Percentiles rank a stretch among this genome's conserved stretches.
phyloP scores from a whole-genome alignment of 2,888 invertebrate genomes.

The Ichneumoninae sp. region DNA sequence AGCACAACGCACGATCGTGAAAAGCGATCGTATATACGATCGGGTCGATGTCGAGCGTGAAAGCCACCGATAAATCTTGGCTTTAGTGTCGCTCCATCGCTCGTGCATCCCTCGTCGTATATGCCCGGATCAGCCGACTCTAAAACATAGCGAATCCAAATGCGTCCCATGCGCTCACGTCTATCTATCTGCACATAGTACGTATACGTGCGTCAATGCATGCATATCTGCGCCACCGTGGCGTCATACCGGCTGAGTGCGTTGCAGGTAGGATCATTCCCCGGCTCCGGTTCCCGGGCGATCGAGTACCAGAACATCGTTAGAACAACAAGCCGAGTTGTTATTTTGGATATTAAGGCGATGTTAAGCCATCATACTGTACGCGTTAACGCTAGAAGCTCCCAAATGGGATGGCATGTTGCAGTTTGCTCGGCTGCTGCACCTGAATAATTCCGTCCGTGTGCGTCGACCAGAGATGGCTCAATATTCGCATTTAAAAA shows the following conservation, averaged over 20 bases:
- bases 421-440: background rate
- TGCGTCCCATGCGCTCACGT: conserved; percentile 39
- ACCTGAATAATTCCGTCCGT: background rate
- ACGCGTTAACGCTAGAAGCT: conserved; percentile 44
- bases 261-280: conserved; percentile 39
- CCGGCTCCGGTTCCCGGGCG: conserved; percentile 31
- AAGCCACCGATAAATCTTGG: conserved; percentile 65
- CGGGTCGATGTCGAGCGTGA: conserved; percentile 62
- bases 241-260: conserved; percentile 20
- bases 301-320: conserved; percentile 43
- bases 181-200: conserved; percentile 15
- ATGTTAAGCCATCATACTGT: conserved; percentile 68
- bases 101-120: conserved; percentile 53
- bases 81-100: conserved; percentile 60
- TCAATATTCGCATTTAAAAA: background rate
- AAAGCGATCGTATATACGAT: conserved; percentile 61
- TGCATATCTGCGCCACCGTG: background rate
- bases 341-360: conserved; percentile 76
- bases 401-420: conserved; percentile 12
- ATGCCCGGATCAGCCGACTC: conserved; percentile 32
- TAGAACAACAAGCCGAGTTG: conserved; percentile 63
- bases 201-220: conserved; percentile 34
- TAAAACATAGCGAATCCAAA: conserved; percentile 56
- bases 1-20: conserved; percentile 55
- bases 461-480: background rate